These are phyloP conservation scores for Papilio aristodemus DNA, from an alignment of 1,140 invertebrate species.

Conservation along the genomic window DNA sequence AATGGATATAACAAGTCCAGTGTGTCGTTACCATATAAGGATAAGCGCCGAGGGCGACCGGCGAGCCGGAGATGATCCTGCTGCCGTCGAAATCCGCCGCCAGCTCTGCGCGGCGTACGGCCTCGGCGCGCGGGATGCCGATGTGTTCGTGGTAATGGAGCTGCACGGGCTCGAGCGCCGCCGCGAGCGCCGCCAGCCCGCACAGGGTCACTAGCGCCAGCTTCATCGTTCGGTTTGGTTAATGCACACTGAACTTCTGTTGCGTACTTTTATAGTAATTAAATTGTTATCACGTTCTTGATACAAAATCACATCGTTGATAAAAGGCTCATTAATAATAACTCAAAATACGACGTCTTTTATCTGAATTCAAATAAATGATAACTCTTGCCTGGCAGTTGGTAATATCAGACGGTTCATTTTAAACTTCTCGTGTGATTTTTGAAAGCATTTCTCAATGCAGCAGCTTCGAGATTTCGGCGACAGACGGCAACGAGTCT, in stretches of 20 bases:
- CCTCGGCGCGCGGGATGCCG: slow-evolving; percentile 41
- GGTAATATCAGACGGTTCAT: too few species aligned
- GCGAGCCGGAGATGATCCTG: slow-evolving; percentile 47
- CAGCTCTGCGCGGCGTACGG: slow-evolving; percentile 39
- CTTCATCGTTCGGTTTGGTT: background rate
- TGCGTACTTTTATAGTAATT: background rate
- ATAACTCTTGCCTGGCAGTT: background rate
- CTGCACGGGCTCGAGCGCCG: slow-evolving; percentile 34
- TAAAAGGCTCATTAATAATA: too few species aligned
- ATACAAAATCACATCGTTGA: too few species aligned
- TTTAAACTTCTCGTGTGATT: too few species aligned
- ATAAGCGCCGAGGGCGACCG: slow-evolving; percentile 2
- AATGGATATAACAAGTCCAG: background rate
- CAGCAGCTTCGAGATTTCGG: too few species aligned
- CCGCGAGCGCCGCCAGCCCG: slow-evolving; percentile 9
- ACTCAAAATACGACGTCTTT: too few species aligned
- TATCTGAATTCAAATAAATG: too few species aligned
- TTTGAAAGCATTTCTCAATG: too few species aligned
- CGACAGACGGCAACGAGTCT: too few species aligned
- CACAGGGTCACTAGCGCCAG: background rate
- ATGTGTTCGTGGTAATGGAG: slow-evolving; percentile 45
- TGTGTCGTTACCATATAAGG: background rate
- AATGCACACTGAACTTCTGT: background rate
- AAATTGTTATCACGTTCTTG: too few species aligned
- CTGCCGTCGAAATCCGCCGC: slow-evolving; percentile 46